These are phyloP conservation scores for Alcis repandata DNA, from an alignment of 2,888 invertebrate genomes.

Conservation along the genomic window DNA sequence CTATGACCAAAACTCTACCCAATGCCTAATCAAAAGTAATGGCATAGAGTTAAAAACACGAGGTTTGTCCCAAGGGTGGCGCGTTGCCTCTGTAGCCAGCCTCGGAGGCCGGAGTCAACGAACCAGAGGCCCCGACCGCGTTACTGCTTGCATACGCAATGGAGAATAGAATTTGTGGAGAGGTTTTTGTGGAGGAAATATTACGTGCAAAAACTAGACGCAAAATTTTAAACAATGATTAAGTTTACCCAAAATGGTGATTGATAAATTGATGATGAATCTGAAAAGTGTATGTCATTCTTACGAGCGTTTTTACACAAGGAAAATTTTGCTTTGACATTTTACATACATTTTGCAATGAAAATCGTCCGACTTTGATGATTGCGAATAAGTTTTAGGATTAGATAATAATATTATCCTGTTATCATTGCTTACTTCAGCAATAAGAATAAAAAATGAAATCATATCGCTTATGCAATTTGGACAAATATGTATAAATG, in stretches of 20 bases:
- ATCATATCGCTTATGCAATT: not conserved
- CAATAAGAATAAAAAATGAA: not conserved
- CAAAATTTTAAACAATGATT: too few species aligned
- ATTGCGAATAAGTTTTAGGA: not conserved
- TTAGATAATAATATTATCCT: not conserved
- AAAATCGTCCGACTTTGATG: constrained; percentile 7
- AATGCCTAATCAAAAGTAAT: not conserved
- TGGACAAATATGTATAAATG: not conserved
- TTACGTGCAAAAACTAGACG: too few species aligned
- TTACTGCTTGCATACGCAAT: constrained; percentile 48
- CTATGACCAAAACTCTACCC: too few species aligned
- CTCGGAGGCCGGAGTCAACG: constrained; percentile 6
- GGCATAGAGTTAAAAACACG: not conserved
- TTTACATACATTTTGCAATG: too few species aligned
- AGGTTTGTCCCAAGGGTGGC: constrained; percentile 8
- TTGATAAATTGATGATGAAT: too few species aligned
- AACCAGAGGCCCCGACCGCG: constrained; percentile 55
- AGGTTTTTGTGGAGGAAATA: too few species aligned
- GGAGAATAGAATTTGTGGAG: constrained; percentile 3
- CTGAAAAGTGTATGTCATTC: not conserved
- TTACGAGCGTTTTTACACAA: not conserved
- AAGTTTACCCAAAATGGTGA: too few species aligned
- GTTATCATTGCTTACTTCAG: too few species aligned
- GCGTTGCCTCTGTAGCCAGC: constrained; percentile 25
- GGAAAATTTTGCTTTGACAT: not conserved